phyloP scores from a whole-genome alignment of 2,888 invertebrate genomes.

The Microplitis deprimator region DNA sequence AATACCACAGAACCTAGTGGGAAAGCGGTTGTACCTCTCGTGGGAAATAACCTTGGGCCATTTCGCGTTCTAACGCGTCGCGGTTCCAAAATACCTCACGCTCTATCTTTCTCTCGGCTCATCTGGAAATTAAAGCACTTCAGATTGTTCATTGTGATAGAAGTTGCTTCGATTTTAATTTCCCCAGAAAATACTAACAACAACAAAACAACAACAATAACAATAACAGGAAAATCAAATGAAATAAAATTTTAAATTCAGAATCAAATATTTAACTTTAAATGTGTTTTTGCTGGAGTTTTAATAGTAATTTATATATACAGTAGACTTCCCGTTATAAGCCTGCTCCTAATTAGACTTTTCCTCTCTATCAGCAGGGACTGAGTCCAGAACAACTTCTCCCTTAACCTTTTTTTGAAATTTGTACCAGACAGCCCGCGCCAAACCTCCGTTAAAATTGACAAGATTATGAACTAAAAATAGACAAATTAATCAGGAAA shows the following conservation, averaged over 20 bases:
- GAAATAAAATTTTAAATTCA: not conserved
- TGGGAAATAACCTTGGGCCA: conserved; percentile 58
- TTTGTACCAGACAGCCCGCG: too few relatives aligned
- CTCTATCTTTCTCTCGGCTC: not conserved
- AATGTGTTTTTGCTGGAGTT: too few relatives aligned
- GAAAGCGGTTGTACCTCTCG: conserved; percentile 47
- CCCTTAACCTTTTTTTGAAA: too few relatives aligned
- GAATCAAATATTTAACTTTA: too few relatives aligned
- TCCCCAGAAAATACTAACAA: not conserved
- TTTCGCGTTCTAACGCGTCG: conserved; percentile 48
- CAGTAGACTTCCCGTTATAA: too few relatives aligned
- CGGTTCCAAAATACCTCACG: not conserved
- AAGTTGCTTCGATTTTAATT: conserved; percentile 16
- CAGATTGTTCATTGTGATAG: conserved; percentile 13
- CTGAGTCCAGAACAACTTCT: too few relatives aligned
- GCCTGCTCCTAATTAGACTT: too few relatives aligned
- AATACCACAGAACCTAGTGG: conserved; percentile 32
- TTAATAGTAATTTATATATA: too few relatives aligned
- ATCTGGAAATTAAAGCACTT: conserved; percentile 19
- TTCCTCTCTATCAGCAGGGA: too few relatives aligned
- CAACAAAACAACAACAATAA: not conserved
- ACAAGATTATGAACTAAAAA: too few relatives aligned
- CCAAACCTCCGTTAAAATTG: too few relatives aligned
- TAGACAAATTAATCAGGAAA: too few relatives aligned
- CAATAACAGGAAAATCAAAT: not conserved